Evolutionary conservation across 2,888 invertebrate species (phyloP).

Genomic region (Aquatica leii): DNA sequence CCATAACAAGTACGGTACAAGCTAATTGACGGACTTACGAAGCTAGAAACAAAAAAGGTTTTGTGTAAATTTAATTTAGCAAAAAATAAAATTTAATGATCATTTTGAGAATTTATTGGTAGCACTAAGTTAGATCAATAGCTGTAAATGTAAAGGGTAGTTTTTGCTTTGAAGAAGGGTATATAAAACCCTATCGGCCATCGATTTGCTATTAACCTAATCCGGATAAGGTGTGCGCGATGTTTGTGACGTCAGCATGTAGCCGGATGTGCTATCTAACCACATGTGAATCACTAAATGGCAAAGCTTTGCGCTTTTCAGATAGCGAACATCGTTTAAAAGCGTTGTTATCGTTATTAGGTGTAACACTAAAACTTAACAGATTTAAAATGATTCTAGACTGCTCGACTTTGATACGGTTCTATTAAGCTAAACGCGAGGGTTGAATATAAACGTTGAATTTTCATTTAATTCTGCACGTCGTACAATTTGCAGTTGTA

Average conservation of each 20-base stretch:
- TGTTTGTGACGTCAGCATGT: conserved; percentile 35
- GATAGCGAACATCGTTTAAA: conserved; percentile 28
- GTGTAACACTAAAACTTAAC: conserved; percentile 27
- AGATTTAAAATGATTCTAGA: conserved; percentile 29
- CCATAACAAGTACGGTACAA: too few species aligned
- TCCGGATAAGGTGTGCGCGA: conserved; percentile 38
- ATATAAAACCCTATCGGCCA: conserved; percentile 38
- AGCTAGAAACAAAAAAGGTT: neutral
- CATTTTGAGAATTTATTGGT: conserved; percentile 23
- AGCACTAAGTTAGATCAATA: conserved; percentile 33
- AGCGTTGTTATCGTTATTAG: conserved; percentile 31
- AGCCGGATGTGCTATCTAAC: conserved; percentile 38
- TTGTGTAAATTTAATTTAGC: neutral
- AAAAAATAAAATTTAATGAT: conserved; percentile 16
- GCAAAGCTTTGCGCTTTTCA: conserved; percentile 30
- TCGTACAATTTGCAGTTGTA: neutral
- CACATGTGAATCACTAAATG: conserved; percentile 33
- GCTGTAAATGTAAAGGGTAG: conserved; percentile 32
- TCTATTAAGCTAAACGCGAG: conserved; percentile 20
- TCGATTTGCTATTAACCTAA: conserved; percentile 41
- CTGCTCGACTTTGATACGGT: conserved; percentile 22
- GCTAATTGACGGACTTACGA: too few species aligned
- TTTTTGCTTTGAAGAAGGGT: conserved; percentile 35
- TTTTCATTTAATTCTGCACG: conserved; percentile 9
- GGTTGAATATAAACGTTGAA: conserved; percentile 25